phyloP scores from a whole-genome alignment of 2,888 invertebrate species.

The Prosopocoilus inquinatus region DNA sequence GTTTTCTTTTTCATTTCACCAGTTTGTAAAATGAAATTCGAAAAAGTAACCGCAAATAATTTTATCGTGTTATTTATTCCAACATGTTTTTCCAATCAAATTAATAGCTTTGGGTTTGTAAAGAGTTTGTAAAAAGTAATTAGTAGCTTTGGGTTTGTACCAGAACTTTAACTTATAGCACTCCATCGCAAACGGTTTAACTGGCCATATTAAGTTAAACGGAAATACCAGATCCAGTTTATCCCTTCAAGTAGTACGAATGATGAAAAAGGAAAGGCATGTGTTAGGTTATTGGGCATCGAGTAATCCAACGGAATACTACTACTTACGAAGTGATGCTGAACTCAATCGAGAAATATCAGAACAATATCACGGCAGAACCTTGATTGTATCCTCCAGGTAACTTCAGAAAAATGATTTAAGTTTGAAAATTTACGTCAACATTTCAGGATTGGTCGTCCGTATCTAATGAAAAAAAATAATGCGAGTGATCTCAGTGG shows the following conservation, averaged over 20 bases:
- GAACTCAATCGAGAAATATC: constrained; percentile 38
- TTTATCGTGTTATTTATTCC: constrained; percentile 11
- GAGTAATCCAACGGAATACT: constrained; percentile 32
- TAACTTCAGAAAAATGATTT: constrained; percentile 17
- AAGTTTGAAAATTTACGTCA: neutral
- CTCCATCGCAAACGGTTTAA: constrained; percentile 52
- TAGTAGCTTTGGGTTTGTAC: no score
- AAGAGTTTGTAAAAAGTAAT: no score
- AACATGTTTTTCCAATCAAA: neutral
- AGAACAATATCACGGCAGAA: constrained; percentile 38
- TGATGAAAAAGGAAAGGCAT: constrained; percentile 59
- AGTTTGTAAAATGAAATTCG: no score
- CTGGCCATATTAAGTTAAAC: constrained; percentile 66
- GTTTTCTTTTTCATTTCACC: no score
- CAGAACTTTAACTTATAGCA: constrained; percentile 28
- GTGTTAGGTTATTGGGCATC: constrained; percentile 54
- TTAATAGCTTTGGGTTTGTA: no score
- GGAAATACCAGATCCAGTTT: constrained; percentile 64
- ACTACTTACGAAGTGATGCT: constrained; percentile 38
- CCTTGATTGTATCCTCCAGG: constrained; percentile 53
- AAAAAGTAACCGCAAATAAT: neutral
- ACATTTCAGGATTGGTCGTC: constrained; percentile 62
- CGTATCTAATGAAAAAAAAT: constrained; percentile 62
- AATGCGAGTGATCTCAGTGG: constrained; percentile 58
- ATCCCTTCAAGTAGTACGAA: constrained; percentile 63